These are phyloP conservation scores for Myrmecobius fasciatus DNA, from an alignment of 2,113 vertebrate species.

Conservation along the genomic window DNA sequence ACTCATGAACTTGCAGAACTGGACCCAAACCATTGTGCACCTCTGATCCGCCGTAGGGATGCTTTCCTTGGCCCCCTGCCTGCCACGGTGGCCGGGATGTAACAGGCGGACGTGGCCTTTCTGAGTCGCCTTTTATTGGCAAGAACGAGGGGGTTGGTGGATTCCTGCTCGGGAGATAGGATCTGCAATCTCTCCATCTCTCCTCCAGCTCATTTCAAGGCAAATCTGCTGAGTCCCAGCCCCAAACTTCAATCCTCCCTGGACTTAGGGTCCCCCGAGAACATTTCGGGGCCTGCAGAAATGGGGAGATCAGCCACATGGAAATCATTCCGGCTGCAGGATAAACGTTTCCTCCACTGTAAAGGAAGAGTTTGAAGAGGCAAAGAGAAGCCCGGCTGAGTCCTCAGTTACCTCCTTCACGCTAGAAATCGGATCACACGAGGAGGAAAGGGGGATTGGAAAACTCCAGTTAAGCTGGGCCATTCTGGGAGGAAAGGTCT, in stretches of 20 bases:
- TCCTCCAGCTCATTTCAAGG: neutral
- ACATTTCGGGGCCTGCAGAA: constrained; percentile 22
- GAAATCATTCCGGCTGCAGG: constrained; percentile 13
- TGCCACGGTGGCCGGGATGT: no score
- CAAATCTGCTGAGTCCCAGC: neutral
- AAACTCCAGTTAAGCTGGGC: constrained; percentile 62
- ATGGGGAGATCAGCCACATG: constrained; percentile 14
- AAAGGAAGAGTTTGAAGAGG: constrained; percentile 49
- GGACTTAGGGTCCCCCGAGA: neutral
- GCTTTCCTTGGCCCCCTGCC: no score
- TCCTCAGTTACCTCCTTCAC: neutral
- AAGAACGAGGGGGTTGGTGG: no score
- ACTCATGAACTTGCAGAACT: no score
- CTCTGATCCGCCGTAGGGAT: no score
- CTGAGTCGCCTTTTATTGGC: no score
- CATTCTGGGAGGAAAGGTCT: constrained; percentile 60
- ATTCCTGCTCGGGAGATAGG: neutral
- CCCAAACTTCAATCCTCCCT: constrained; percentile 39
- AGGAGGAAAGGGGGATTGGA: constrained; percentile 55
- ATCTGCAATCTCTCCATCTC: neutral
- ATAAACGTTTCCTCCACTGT: constrained; percentile 49
- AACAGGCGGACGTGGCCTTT: no score
- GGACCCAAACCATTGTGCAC: no score
- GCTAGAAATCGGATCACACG: constrained; percentile 46
- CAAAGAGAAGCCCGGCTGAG: neutral